These are phyloP conservation scores for Merops nubicus DNA, from an alignment of 2,113 vertebrate species.

Conservation along the genomic window DNA sequence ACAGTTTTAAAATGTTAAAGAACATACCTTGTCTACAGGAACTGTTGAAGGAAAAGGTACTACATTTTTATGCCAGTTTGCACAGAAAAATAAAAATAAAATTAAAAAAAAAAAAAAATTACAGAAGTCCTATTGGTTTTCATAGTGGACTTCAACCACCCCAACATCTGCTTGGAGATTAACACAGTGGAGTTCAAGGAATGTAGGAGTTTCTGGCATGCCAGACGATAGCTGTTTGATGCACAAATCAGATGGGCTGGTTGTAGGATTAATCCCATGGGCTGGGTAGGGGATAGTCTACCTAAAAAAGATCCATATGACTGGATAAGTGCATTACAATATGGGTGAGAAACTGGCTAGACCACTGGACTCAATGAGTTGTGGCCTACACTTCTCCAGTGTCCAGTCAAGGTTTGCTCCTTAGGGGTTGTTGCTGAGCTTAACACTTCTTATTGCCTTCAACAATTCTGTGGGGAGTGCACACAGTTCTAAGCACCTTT, in stretches of 20 bases:
- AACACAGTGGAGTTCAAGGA: background rate
- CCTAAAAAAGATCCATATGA: background rate
- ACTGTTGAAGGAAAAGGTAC: background rate
- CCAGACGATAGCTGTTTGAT: background rate
- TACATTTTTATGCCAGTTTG: background rate
- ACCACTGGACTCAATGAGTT: background rate
- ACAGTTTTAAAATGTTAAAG: background rate
- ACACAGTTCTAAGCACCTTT: background rate
- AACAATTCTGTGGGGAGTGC: background rate
- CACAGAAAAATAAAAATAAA: background rate
- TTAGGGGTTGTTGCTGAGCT: background rate
- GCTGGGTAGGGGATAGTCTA: background rate
- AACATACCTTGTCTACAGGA: background rate
- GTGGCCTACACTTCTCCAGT: background rate
- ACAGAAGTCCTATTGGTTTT: background rate
- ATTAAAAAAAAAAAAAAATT: too few species aligned
- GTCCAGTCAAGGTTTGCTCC: background rate
- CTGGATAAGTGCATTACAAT: background rate
- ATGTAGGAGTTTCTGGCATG: background rate
- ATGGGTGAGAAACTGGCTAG: background rate
- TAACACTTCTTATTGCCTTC: background rate
- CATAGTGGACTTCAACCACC: background rate
- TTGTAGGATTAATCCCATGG: background rate
- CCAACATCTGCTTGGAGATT: background rate
- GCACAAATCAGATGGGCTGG: fast-evolving